Base-by-base conservation (phyloP, 2,113 vertebrate genomes). In the Chaetura pelagica region DNA sequence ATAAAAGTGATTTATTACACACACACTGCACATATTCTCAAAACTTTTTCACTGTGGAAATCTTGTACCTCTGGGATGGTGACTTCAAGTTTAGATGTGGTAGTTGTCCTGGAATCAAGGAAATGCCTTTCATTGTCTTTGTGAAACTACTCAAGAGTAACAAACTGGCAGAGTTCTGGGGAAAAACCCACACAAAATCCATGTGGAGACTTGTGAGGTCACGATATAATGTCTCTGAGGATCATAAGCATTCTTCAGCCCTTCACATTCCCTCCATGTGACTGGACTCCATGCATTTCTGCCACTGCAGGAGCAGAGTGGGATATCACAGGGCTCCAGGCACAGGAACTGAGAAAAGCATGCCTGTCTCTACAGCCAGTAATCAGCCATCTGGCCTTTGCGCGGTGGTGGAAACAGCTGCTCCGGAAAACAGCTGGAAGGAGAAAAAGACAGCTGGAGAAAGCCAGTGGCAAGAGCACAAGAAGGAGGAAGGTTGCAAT, bases 341-440 rank as follows among this genome's bases (percentile, higher is more conserved):
- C 34, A 38, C 29, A 55, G 72, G 67, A 61, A 69, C 63, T n/a
- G 23, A 55, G 52, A 26, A 61, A 10, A 44, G 12, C 2, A 0
- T 51, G 38, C 3, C 2, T 83, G 34, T 13, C 62, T 66, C 44
- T 63, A 1, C 8, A 24, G 24, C 78, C 57, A 27, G 19, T 23
- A 30, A 58, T 90, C 6, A 2, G 72, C 54, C 86, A 61, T 82
- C 85, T 90, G 88, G 78, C 57, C 63, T 85, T 52, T 79, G 34
- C 61, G 40, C 0, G 0, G 54, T 59, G 80, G 21, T 72, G 62
- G 44, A 73, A 94, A 61, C 79, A 94, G 71, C 82, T 82, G 94
- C 55, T 84, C 82, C 0, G 5, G 74, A 89, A 96, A 95, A 94
- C 77, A 96, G 74, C 83, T 94, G 89, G 72, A 79, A 93, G 67